phyloP scores from a whole-genome alignment of 2,888 invertebrate species.

The Ectemnius continuus region DNA sequence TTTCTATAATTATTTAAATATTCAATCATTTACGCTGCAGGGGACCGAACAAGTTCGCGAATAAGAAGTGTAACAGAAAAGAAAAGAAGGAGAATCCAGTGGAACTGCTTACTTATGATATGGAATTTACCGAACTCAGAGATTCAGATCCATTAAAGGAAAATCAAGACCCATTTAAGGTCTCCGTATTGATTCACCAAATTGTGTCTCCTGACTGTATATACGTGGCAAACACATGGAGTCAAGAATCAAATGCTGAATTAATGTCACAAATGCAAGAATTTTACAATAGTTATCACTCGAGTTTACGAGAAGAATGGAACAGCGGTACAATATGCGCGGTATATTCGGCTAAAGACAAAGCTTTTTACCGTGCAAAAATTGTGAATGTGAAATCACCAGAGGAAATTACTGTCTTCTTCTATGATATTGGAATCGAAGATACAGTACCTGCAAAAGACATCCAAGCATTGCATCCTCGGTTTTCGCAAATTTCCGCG shows the following conservation, averaged over 20 bases:
- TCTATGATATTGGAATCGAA: conserved; percentile 83
- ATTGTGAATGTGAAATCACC: conserved; percentile 76
- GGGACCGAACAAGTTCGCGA: no score
- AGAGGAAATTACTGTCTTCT: conserved; percentile 80
- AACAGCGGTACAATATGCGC: conserved; percentile 80
- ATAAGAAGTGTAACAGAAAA: no score
- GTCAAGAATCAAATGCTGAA: conserved; percentile 77
- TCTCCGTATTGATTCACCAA: conserved; percentile 79
- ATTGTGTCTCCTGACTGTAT: conserved; percentile 81
- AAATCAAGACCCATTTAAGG: conserved; percentile 75
- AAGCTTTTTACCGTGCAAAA: conserved; percentile 84
- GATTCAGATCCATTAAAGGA: not conserved
- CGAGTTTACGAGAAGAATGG: conserved; percentile 75
- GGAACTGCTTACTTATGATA: no score
- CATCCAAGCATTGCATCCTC: conserved; percentile 79
- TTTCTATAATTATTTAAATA: no score
- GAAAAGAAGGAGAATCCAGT: no score
- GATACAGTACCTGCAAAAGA: conserved; percentile 78
- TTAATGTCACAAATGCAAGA: conserved; percentile 81
- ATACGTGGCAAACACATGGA: conserved; percentile 80
- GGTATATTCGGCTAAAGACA: conserved; percentile 78
- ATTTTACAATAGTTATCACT: conserved; percentile 76
- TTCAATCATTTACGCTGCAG: no score
- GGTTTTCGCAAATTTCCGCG: conserved; percentile 80
- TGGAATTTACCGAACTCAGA: no score